Base-by-base conservation (phyloP, 2,888 invertebrate species). In the Luperina nickerlii region DNA sequence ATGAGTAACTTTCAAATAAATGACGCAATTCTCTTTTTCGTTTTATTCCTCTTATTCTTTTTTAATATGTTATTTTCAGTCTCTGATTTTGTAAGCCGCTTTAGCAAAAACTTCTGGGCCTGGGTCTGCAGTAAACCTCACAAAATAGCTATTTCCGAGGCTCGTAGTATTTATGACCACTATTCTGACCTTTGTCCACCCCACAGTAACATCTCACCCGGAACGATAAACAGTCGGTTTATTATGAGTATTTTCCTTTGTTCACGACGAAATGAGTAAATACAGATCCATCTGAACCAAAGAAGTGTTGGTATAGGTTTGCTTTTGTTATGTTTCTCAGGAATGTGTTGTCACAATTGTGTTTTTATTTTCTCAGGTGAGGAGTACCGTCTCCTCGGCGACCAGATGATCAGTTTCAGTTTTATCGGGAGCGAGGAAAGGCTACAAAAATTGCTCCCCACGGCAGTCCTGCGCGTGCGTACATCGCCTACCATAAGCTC, bases 401-500 rank as follows among this genome's bases (percentile, higher is more conserved):
- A 93, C 95, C 96, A 96, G 95, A 96, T 96, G 96, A 95, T 92
- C 94, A 95, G 92, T 95, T 96, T 95, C 92, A 93, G 91, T 94
- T 89, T 92, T 88, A 92, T 89, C 90, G 92, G 92, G 91, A 92
- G 92, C 90, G 87, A 93, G 81, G 87, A 88, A 96, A 92, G 93
- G 95, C 95, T 93, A 94, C 95, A 90, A 97, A 96, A 96, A 96
- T 96, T 97, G 96, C 96, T 94, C 95, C 97, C 91, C 94, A 94
- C 94, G 96, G 96, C 92, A 96, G 95, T 91, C 96, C 96, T 91
- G 96, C 96, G 90, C 96, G 96, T 89, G 97, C 96, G 92, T 96
- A 97, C 97, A 92, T 97, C 97, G 92, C 97, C 98, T 92, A 97
- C 98, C 97, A 98, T 97, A 90, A 98, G 89, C 95, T 97, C 93